Percentiles rank a stretch among this genome's conserved stretches.
These are phyloP conservation scores for Pangasianodon hypophthalmus DNA, from an alignment of 2,113 vertebrate species.

Conservation along the genomic window DNA sequence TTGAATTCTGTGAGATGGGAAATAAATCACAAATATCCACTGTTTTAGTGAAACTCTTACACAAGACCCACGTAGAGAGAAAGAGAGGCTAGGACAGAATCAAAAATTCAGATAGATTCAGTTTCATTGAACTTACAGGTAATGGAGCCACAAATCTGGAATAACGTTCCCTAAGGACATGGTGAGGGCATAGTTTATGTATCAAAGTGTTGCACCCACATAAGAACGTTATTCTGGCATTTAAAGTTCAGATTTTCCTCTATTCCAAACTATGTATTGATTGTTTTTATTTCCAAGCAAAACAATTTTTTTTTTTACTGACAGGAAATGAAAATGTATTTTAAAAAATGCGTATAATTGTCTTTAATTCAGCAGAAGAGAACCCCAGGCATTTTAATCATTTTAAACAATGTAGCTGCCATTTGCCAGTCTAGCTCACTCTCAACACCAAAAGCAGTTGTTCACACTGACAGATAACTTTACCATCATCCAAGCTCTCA, in stretches of 20 bases:
- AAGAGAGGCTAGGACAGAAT: background rate
- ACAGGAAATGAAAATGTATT: background rate
- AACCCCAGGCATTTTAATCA: background rate
- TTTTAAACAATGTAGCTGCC: background rate
- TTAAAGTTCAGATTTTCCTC: background rate
- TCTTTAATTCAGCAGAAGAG: background rate
- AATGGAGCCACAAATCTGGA: background rate
- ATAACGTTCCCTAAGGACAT: background rate
- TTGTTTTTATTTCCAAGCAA: background rate
- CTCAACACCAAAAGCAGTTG: background rate
- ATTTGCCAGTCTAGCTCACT: background rate
- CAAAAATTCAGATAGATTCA: too few relatives aligned
- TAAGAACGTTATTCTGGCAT: too few relatives aligned
- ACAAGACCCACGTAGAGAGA: background rate
- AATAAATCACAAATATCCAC: background rate
- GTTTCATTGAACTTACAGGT: background rate
- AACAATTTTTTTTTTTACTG: background rate
- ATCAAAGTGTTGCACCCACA: background rate
- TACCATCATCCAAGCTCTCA: slow-evolving; percentile 7
- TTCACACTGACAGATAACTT: slow-evolving; percentile 6
- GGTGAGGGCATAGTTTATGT: background rate
- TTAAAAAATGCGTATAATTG: background rate
- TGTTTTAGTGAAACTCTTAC: background rate
- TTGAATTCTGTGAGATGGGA: slow-evolving; percentile 9
- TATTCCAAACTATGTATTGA: background rate